Evolutionary conservation across 1,140 invertebrate genomes (phyloP).

Genomic region (Zaprionus capensis): DNA sequence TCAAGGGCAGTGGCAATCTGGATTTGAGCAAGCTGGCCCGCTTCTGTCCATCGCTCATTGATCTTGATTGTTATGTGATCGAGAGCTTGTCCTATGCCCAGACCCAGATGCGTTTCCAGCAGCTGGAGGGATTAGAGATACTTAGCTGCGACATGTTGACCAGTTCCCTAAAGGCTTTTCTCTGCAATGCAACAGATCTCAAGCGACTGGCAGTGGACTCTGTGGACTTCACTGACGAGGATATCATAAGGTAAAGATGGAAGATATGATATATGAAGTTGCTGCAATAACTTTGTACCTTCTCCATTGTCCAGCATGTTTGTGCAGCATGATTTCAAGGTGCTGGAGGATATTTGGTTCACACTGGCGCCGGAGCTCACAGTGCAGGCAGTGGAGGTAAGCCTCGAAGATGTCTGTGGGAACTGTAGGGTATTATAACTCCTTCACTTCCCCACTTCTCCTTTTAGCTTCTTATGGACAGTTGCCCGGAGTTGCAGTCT

Average conservation of each 20-base stretch:
- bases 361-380: slow-evolving; percentile 87
- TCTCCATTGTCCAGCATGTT: slow-evolving; percentile 82
- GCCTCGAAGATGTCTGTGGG: not conserved
- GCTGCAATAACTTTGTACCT: not conserved
- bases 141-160: slow-evolving; percentile 86
- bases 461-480: slow-evolving; percentile 85
- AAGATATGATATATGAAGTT: not conserved
- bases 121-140: slow-evolving; percentile 87
- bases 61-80: slow-evolving; percentile 87
- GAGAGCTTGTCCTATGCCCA: slow-evolving; percentile 86
- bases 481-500: slow-evolving; percentile 87
- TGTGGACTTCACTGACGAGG: slow-evolving; percentile 85
- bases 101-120: slow-evolving; percentile 86
- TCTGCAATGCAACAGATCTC: slow-evolving; percentile 86
- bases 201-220: slow-evolving; percentile 87
- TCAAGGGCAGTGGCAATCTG: slow-evolving; percentile 86
- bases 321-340: slow-evolving; percentile 85
- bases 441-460: not conserved
- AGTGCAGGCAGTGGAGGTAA: slow-evolving; percentile 86
- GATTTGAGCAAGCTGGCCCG: slow-evolving; percentile 87
- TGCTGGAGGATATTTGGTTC: slow-evolving; percentile 88
- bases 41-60: slow-evolving; percentile 86
- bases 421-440: not conserved
- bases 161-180: slow-evolving; percentile 86
- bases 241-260: slow-evolving; percentile 85